A percentile compares a stretch with the other conserved stretches of the same genome.
Conservation (phyloP, 1,140 invertebrate species). For the Megalopta genalis region DNA sequence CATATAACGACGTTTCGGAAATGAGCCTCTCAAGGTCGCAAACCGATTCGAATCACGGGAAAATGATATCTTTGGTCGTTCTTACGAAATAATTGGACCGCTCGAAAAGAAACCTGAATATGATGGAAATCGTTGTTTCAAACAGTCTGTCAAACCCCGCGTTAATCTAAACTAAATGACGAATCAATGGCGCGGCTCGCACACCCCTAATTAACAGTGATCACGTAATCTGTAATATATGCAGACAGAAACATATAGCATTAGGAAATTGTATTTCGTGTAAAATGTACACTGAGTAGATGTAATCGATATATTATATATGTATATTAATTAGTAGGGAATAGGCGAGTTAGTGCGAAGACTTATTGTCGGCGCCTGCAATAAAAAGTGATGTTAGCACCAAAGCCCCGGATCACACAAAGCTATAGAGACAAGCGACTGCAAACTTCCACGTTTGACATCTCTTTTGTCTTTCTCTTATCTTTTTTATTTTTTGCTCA, state of each 20-base stretch:
- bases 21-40: background rate
- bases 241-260: conserved; percentile 64
- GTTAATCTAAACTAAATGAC: conserved; percentile 27
- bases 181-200: conserved; percentile 21
- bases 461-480: background rate
- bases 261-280: conserved; percentile 67
- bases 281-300: conserved; percentile 73
- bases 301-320: conserved; percentile 70
- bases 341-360: conserved; percentile 78
- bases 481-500: conserved; percentile 5
- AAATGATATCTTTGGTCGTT: conserved; percentile 9
- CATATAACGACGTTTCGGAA: background rate
- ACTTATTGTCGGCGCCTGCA: conserved; percentile 82
- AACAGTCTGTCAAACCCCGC: conserved; percentile 20
- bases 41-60: background rate
- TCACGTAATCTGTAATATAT: conserved; percentile 58
- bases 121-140: conserved; percentile 20
- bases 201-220: conserved; percentile 67
- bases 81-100: conserved; percentile 44
- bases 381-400: conserved; percentile 79
- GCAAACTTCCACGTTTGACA: conserved; percentile 27
- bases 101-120: conserved; percentile 32
- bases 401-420: conserved; percentile 60
- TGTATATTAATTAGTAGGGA: conserved; percentile 76
- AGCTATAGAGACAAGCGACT: conserved; percentile 52